These are phyloP conservation scores for Drosophila barbarae DNA, from an alignment of 2,888 invertebrate species.

Conservation along the genomic window DNA sequence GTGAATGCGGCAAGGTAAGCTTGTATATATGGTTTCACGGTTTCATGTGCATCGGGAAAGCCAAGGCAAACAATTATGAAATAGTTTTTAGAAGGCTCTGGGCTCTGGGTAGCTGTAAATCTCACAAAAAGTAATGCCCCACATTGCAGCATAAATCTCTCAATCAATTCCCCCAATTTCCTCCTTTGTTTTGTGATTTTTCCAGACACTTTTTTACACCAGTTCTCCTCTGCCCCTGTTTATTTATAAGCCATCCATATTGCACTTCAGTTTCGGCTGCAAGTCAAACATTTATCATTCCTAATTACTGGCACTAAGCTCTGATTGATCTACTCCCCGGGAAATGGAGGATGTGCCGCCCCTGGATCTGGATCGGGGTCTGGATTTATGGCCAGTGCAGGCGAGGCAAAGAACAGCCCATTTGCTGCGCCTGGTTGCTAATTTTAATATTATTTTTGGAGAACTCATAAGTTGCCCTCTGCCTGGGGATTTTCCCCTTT, in stretches of 20 bases:
- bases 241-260: conserved; percentile 65
- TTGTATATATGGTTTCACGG: conserved; percentile 7
- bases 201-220: conserved; percentile 1
- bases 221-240: conserved; percentile 6
- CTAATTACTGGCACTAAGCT: conserved; percentile 71
- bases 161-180: conserved; percentile 35
- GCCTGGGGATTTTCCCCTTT: conserved; percentile 24
- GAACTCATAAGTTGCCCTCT: conserved; percentile 62
- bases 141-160: conserved; percentile 36
- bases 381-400: conserved; percentile 37
- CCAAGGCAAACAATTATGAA: conserved; percentile 6
- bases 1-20: conserved; percentile 35
- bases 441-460: conserved; percentile 76
- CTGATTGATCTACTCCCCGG: conserved; percentile 48
- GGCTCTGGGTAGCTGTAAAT: conserved; percentile 1
- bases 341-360: conserved; percentile 26
- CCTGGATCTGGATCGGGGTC: conserved; percentile 5
- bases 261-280: conserved; percentile 30
- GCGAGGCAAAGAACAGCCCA: conserved; percentile 55
- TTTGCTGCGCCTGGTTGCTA: conserved; percentile 73
- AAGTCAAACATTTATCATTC: conserved; percentile 66
- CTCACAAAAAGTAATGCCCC: not conserved
- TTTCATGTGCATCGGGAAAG: conserved; percentile 1
- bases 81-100: not conserved
- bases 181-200: not conserved